Evolutionary conservation across 2,888 invertebrate species (phyloP).

Genomic region (Xiphydria camelus): DNA sequence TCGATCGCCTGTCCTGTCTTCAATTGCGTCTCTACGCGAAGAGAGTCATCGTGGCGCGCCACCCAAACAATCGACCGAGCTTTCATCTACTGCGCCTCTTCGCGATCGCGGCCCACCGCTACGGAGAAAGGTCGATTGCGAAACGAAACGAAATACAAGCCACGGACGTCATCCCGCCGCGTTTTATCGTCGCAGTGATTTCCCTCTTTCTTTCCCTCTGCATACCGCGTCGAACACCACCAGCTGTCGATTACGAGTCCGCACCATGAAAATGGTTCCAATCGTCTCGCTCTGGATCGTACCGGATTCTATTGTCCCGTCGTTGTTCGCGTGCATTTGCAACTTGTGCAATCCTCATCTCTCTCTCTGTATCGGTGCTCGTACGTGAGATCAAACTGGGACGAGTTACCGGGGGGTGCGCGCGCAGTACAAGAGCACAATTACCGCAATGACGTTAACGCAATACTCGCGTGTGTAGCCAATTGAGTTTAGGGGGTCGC

Average conservation of each 20-base stretch:
- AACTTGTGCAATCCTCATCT: conserved; percentile 24
- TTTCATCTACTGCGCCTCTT: too few relatives aligned
- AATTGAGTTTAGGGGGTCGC: too few relatives aligned
- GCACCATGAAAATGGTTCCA: too few relatives aligned
- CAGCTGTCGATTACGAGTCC: too few relatives aligned
- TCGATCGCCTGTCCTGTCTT: neutral
- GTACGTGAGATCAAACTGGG: too few relatives aligned
- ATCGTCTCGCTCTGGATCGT: conserved; percentile 39
- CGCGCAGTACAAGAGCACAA: neutral
- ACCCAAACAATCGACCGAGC: neutral
- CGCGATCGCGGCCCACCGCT: too few relatives aligned
- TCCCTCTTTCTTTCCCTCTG: neutral
- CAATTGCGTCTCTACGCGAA: neutral
- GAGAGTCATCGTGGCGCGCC: neutral
- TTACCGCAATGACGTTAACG: neutral
- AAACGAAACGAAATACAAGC: neutral
- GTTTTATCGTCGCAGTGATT: neutral
- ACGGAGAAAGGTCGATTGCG: too few relatives aligned
- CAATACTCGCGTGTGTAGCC: neutral
- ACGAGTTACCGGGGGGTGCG: neutral
- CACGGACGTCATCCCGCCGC: neutral
- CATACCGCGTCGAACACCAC: neutral
- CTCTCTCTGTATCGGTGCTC: neutral
- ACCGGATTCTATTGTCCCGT: conserved; percentile 43
- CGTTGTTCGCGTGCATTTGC: conserved; percentile 25